These are phyloP conservation scores for Caenorhabditis sinica DNA, from an alignment of 2,888 invertebrate genomes.

Conservation along the genomic window DNA sequence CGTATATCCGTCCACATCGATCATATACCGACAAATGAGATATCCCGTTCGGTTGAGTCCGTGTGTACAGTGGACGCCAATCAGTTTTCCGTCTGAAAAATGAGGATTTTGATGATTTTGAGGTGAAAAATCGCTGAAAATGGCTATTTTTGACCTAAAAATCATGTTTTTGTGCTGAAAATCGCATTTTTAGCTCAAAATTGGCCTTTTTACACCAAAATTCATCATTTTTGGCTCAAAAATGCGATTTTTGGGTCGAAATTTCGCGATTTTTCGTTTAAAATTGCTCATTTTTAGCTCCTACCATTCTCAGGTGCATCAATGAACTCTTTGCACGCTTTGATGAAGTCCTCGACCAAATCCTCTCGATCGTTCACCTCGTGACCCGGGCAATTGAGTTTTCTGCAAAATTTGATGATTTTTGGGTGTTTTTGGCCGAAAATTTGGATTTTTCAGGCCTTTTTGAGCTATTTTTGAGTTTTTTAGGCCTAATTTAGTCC, in stretches of 20 bases:
- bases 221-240: too few relatives aligned
- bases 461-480: not conserved
- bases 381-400: constrained; percentile 76
- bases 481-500: not conserved
- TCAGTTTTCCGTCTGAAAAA: constrained; percentile 76
- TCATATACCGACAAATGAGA: constrained; percentile 84
- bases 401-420: constrained; percentile 43
- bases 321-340: constrained; percentile 67
- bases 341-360: constrained; percentile 71
- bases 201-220: not conserved
- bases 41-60: constrained; percentile 86
- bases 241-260: too few relatives aligned
- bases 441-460: not conserved
- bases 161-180: not conserved
- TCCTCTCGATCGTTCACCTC: constrained; percentile 75
- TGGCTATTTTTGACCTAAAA: not conserved
- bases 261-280: not conserved
- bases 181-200: constrained; percentile 16
- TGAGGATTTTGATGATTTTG: not conserved
- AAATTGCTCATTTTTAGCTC: too few relatives aligned
- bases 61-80: constrained; percentile 86
- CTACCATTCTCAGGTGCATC: constrained; percentile 62
- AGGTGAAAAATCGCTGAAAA: constrained; percentile 1
- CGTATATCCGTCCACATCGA: constrained; percentile 67
- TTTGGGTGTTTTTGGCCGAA: not conserved